These are phyloP conservation scores for Alfaro cultratus DNA, from an alignment of 2,797 vertebrate species.

Conservation along the genomic window DNA sequence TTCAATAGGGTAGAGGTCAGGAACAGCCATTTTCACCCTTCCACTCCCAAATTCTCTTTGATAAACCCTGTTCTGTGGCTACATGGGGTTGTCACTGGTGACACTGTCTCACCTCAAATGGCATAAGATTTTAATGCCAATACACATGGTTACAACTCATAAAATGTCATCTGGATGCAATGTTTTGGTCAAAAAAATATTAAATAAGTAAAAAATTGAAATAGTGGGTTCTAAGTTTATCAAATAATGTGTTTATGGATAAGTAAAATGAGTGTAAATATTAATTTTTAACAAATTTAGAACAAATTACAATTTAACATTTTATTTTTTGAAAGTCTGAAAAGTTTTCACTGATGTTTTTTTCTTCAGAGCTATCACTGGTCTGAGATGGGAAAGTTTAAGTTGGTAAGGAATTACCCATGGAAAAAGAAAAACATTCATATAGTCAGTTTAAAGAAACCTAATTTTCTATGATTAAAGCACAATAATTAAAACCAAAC, in stretches of 20 bases:
- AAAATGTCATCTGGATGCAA: background rate
- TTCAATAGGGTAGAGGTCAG: background rate
- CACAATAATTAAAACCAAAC: constrained; percentile 32
- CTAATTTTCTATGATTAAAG: constrained; percentile 24
- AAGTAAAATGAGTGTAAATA: background rate
- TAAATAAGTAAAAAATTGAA: background rate
- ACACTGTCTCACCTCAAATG: background rate
- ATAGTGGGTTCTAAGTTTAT: background rate
- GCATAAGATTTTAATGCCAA: background rate
- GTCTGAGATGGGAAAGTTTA: background rate
- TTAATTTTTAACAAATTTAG: background rate
- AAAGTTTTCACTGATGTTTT: background rate
- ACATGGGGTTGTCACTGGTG: background rate
- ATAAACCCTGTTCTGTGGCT: background rate
- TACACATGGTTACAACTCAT: background rate
- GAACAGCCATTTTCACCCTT: background rate
- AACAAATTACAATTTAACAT: background rate
- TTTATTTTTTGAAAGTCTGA: background rate
- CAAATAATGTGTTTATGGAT: background rate
- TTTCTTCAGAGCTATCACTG: background rate
- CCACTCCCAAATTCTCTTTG: background rate
- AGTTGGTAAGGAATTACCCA: background rate
- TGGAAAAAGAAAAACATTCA: background rate
- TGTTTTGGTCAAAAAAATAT: background rate
- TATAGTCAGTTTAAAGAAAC: background rate